Evolutionary conservation across 2,797 vertebrate species (phyloP), one percentile per base, ranked within the genome.

Genomic region (Sternarchorhynchus goeldii): DNA sequence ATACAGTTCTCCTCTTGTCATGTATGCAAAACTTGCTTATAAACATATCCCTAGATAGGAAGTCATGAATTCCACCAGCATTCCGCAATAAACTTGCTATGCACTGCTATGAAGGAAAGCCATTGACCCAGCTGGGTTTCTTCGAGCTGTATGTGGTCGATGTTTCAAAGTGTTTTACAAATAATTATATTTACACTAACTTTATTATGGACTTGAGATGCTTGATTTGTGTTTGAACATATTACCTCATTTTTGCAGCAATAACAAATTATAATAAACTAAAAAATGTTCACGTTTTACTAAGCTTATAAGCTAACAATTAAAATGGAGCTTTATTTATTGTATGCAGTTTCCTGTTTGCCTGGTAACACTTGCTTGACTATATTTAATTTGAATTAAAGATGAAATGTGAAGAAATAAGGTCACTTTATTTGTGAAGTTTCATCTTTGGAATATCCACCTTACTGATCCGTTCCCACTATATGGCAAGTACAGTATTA

Each of bases 211-310:
- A 66, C 82, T 79, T 16, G 82, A 55, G 79, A 39, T 55, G 62
- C 66, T 68, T 69, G n/a, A 17, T 69, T 75, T 86, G 58, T 82
- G 75, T 77, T 71, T 88, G 84, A 85, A 88, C 83, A 84, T 80
- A 81, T 83, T 87, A 89, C 88, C 88, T 89, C 67, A 76, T 89
- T 75, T 76, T 77, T 76, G 63, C 69, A 71, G 20, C 5, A 82
- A 62, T 73, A 12, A 76, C 18, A 70, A 36, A 73, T 79, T 69
- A 20, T 56, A 81, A 81, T 77, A 83, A 78, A 83, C 8, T 5
- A 67, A 55, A 34, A 7, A 1, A 55, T 17, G 7, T 10, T 64
- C 69, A 45, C 8, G 3, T 50, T 14, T 36, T 20, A 21, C n/a
- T 32, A 17, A 64, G 50, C 57, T 58, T 39, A 16, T 20, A 65